A percentile compares a stretch with the other conserved stretches of the same genome.
phyloP scores from a whole-genome alignment of 2,797 vertebrate species.

The Arremon aurantiirostris region DNA sequence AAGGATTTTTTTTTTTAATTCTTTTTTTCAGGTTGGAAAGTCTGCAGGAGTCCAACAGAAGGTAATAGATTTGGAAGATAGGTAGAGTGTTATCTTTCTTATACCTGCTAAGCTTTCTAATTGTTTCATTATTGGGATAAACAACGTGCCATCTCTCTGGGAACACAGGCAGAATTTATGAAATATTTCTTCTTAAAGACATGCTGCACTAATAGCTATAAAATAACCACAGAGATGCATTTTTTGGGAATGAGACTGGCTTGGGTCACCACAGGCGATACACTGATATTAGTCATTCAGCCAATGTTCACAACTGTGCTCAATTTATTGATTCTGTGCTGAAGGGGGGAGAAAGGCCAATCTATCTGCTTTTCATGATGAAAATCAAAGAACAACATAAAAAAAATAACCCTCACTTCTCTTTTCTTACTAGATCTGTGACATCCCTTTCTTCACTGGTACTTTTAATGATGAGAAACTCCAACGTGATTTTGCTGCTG shows the following conservation, averaged over 20 bases:
- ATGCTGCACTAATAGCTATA: background rate
- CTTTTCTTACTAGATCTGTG: background rate
- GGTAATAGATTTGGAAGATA: background rate
- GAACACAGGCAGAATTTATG: background rate
- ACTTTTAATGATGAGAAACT: constrained; percentile 19
- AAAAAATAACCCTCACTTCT: background rate
- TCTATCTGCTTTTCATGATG: constrained; percentile 33
- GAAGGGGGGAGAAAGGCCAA: background rate
- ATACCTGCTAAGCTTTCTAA: background rate
- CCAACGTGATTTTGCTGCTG: background rate
- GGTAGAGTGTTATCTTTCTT: background rate
- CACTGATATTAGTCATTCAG: constrained; percentile 25
- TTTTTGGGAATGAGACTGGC: background rate
- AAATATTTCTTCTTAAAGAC: background rate
- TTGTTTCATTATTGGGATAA: constrained; percentile 13
- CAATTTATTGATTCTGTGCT: constrained; percentile 59
- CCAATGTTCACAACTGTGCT: constrained; percentile 35
- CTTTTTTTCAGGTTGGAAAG: background rate
- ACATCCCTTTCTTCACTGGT: constrained; percentile 24
- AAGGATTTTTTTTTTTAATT: background rate
- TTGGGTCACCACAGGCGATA: background rate
- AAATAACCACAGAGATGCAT: background rate
- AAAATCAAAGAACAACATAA: constrained; percentile 53
- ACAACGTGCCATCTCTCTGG: background rate
- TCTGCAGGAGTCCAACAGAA: constrained; percentile 1